Conservation (phyloP, 2,888 invertebrate species). For the Cryptus armator region DNA sequence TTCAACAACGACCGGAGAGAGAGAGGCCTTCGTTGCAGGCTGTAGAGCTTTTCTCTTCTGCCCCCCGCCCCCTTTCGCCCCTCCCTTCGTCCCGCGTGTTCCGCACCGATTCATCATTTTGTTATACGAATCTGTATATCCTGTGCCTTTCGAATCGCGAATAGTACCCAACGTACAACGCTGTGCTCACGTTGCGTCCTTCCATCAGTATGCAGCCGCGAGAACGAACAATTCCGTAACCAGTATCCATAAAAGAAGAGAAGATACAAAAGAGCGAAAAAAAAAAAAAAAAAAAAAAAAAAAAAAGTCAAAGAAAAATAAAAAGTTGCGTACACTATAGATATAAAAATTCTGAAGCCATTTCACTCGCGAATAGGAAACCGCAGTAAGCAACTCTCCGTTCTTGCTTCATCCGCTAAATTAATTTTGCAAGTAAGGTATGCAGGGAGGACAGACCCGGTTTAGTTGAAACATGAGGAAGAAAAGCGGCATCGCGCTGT, state of each 20-base stretch:
- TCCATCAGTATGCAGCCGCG: slow-evolving; percentile 33
- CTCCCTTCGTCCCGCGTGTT: slow-evolving; percentile 28
- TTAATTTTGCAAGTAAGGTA: not conserved
- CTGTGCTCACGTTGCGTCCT: slow-evolving; percentile 20
- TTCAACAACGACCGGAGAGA: slow-evolving; percentile 35
- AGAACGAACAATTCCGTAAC: slow-evolving; percentile 11
- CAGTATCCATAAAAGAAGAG: slow-evolving; percentile 16
- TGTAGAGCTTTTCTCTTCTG: slow-evolving; percentile 1
- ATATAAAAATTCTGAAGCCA: not conserved
- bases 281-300: too few relatives aligned
- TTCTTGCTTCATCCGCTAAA: not conserved
- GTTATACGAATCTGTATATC: slow-evolving; percentile 60
- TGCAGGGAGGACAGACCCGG: too few relatives aligned
- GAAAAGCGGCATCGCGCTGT: too few relatives aligned
- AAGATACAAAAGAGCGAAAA: slow-evolving; percentile 9
- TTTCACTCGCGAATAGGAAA: not conserved
- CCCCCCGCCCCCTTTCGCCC: slow-evolving; percentile 16
- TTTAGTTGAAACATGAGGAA: too few relatives aligned
- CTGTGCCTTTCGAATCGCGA: slow-evolving; percentile 47
- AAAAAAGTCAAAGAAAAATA: too few relatives aligned
- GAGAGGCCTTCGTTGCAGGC: slow-evolving; percentile 12
- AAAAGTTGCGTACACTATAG: too few relatives aligned
- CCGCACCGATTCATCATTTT: slow-evolving; percentile 64
- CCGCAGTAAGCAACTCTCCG: not conserved
- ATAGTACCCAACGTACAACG: slow-evolving; percentile 27